These are phyloP conservation scores for Plutomurus gul DNA, from an alignment of 1,140 invertebrate species.

Conservation along the genomic window DNA sequence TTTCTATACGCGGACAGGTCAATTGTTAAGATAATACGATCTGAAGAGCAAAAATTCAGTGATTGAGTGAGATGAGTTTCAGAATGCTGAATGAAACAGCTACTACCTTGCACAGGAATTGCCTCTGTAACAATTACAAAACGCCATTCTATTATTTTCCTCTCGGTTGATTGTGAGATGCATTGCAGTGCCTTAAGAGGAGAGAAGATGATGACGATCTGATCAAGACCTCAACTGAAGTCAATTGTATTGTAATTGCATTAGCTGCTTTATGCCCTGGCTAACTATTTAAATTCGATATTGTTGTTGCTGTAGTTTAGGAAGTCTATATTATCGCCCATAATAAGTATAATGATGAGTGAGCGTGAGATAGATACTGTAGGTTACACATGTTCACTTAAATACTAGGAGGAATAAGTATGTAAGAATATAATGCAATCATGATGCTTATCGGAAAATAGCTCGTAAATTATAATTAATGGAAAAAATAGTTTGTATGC, in stretches of 20 bases:
- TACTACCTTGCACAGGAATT: too few relatives aligned
- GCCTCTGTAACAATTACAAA: too few relatives aligned
- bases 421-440: conserved; percentile 1
- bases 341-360: not conserved
- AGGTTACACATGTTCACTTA: not conserved
- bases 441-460: conserved; percentile 44
- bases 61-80: too few relatives aligned
- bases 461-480: conserved; percentile 41
- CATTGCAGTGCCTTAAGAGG: too few relatives aligned
- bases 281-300: not conserved
- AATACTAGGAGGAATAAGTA: not conserved
- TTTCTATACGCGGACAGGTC: too few relatives aligned
- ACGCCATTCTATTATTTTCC: not conserved
- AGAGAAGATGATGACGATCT: not conserved
- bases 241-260: not conserved
- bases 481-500: conserved; percentile 15
- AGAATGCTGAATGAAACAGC: too few relatives aligned
- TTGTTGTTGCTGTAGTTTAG: not conserved
- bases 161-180: not conserved
- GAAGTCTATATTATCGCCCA: not conserved
- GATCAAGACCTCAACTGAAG: not conserved
- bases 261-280: not conserved
- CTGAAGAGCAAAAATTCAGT: too few relatives aligned
- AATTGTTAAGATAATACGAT: too few relatives aligned
- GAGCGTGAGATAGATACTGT: not conserved